These are phyloP conservation scores for Octonoba sinensis DNA, from an alignment of 2,888 invertebrate genomes.

Conservation along the genomic window DNA sequence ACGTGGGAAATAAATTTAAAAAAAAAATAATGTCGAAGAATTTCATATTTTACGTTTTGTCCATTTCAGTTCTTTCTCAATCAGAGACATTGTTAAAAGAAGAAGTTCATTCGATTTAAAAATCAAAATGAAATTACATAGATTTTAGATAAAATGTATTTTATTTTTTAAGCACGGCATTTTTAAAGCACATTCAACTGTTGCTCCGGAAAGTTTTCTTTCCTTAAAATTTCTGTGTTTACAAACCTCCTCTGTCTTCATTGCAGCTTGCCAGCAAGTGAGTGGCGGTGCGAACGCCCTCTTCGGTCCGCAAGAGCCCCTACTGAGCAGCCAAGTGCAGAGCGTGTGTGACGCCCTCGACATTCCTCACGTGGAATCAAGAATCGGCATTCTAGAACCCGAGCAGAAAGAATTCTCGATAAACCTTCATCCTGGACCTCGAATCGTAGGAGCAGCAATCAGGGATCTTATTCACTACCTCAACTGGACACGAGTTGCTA, in stretches of 20 bases:
- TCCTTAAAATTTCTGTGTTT: no score
- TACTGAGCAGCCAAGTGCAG: slow-evolving; percentile 84
- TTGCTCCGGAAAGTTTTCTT: no score
- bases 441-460: slow-evolving; percentile 83
- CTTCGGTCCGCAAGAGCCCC: slow-evolving; percentile 88
- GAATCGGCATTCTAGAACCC: slow-evolving; percentile 72
- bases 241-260: background rate
- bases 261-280: slow-evolving; percentile 82
- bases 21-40: no score
- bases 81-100: no score
- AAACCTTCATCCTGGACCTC: slow-evolving; percentile 88
- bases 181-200: no score
- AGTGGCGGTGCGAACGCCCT: slow-evolving; percentile 88
- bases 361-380: slow-evolving; percentile 87
- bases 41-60: no score
- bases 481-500: slow-evolving; percentile 93
- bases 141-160: no score
- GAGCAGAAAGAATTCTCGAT: slow-evolving; percentile 82
- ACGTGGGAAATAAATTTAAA: no score
- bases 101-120: no score
- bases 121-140: no score
- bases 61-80: no score
- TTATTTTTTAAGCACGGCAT: no score
- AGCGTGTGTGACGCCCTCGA: slow-evolving; percentile 90
- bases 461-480: slow-evolving; percentile 87